These are phyloP conservation scores for Podarcis muralis DNA, from an alignment of 2,113 vertebrate genomes.

Conservation along the genomic window DNA sequence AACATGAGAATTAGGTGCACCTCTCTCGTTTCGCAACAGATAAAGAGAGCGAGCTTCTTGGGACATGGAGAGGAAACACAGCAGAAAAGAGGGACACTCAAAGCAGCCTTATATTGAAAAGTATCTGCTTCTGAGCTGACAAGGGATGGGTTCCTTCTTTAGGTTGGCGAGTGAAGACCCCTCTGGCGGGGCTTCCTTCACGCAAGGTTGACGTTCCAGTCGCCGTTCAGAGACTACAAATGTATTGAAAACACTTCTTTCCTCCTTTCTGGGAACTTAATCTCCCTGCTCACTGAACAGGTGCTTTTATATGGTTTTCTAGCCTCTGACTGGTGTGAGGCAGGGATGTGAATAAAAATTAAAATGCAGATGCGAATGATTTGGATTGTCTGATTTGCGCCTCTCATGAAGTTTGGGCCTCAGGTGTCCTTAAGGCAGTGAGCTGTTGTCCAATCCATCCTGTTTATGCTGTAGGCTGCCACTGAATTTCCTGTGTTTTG, in stretches of 20 bases:
- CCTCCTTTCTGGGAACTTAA: neutral
- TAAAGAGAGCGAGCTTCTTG: neutral
- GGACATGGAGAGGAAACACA: neutral
- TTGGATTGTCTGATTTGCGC: neutral
- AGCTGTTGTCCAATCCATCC: neutral
- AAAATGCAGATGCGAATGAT: neutral
- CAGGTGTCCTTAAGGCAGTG: no score
- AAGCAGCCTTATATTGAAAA: neutral
- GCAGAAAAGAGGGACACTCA: neutral
- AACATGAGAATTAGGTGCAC: no score
- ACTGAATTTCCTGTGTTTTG: neutral
- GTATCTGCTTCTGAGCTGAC: neutral
- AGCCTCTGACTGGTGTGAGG: neutral
- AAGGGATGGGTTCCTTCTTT: neutral
- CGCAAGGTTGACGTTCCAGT: no score
- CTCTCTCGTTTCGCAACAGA: neutral
- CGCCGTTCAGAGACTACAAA: neutral
- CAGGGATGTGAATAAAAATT: neutral
- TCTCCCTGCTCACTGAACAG: neutral
- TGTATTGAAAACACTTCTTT: neutral
- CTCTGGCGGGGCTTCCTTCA: neutral
- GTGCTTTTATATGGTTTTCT: slow-evolving; percentile 7
- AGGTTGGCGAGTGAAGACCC: neutral
- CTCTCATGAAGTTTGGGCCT: neutral
- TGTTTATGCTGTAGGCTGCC: neutral